These are phyloP conservation scores for Noctua fimbriata DNA, from an alignment of 2,888 invertebrate species.

Conservation along the genomic window DNA sequence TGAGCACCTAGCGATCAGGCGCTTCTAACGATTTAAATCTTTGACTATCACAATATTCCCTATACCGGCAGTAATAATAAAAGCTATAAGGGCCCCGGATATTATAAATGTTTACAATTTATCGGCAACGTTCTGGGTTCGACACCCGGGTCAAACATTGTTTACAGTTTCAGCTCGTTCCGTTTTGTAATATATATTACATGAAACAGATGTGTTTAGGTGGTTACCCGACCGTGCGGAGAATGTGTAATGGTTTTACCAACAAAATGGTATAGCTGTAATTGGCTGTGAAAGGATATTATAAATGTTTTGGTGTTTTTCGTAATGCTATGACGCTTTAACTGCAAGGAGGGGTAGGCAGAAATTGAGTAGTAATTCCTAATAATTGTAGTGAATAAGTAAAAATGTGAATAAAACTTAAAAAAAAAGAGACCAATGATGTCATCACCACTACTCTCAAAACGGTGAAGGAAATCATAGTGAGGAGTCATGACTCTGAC, in stretches of 20 bases:
- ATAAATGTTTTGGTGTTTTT: conserved; percentile 14
- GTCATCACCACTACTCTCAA: too few species aligned
- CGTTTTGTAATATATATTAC: conserved; percentile 52
- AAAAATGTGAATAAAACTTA: too few species aligned
- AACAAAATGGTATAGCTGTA: conserved; percentile 17
- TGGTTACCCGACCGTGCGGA: conserved; percentile 34
- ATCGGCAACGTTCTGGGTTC: conserved; percentile 64
- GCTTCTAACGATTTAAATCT: background rate
- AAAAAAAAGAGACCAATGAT: too few species aligned
- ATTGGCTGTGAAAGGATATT: conserved; percentile 23
- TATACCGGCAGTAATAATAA: conserved; percentile 15
- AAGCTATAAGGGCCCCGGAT: conserved; percentile 25
- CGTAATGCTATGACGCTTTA: background rate
- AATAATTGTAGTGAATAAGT: too few species aligned
- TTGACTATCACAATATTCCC: background rate
- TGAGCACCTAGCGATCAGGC: background rate
- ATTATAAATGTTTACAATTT: conserved; percentile 56
- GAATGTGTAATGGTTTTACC: conserved; percentile 46
- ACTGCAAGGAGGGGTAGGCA: background rate
- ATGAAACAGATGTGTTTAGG: conserved; percentile 58
- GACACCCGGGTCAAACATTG: conserved; percentile 59
- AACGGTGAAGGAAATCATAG: too few species aligned
- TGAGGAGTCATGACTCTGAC: too few species aligned
- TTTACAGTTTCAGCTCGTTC: conserved; percentile 58
- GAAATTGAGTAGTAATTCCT: too few species aligned